These are phyloP conservation scores for Hyperoplus immaculatus DNA, from an alignment of 2,797 vertebrate genomes.

Conservation along the genomic window DNA sequence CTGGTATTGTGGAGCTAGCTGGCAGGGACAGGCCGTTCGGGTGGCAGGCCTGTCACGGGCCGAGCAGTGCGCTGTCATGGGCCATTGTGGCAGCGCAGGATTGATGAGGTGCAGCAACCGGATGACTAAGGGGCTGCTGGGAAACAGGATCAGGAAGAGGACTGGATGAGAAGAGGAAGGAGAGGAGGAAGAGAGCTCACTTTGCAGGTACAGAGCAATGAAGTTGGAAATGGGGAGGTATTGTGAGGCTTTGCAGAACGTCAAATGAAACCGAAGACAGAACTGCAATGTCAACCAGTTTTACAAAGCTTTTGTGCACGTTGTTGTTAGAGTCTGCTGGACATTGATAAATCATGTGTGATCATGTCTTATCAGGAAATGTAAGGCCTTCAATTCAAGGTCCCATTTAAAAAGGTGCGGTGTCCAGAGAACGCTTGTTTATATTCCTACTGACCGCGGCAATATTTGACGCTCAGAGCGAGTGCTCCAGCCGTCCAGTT, in stretches of 20 bases:
- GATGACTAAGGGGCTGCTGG: conserved; percentile 60
- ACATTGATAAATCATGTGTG: conserved; percentile 13
- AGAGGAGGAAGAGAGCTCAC: conserved; percentile 27
- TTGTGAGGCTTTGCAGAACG: background rate
- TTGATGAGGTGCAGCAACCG: conserved; percentile 84
- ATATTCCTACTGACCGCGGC: too few relatives aligned
- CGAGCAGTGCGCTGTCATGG: conserved; percentile 76
- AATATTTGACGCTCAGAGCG: too few relatives aligned
- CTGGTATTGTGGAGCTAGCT: conserved; percentile 38
- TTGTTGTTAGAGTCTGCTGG: conserved; percentile 9
- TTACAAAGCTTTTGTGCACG: background rate
- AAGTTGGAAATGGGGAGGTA: background rate
- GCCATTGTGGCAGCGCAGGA: conserved; percentile 80
- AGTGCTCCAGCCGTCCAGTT: too few relatives aligned
- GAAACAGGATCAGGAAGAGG: conserved; percentile 71
- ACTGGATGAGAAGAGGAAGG: conserved; percentile 39
- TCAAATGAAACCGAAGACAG: conserved; percentile 8
- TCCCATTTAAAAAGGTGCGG: background rate
- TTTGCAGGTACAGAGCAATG: conserved; percentile 7
- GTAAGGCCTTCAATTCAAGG: conserved; percentile 14
- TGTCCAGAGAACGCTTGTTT: too few relatives aligned
- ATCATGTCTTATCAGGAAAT: conserved; percentile 28
- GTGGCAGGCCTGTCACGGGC: conserved; percentile 70
- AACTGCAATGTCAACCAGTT: background rate
- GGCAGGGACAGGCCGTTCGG: conserved; percentile 55